A percentile compares a stretch with the other conserved stretches of the same genome.
Evolutionary conservation across 2,797 vertebrate genomes (phyloP).

Genomic region (Macropus fuliginosus): DNA sequence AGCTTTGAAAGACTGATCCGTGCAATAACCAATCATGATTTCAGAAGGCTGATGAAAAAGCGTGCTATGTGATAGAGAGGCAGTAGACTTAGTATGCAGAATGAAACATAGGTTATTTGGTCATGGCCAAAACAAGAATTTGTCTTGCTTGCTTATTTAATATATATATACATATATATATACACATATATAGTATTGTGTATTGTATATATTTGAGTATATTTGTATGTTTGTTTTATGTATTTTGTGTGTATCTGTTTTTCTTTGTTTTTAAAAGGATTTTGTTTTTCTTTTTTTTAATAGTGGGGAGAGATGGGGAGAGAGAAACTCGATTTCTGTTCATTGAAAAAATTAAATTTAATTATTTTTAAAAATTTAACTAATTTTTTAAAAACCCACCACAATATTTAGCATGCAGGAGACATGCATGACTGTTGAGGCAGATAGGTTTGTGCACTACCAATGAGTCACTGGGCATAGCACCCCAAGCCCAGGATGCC

Average conservation of each 20-base stretch:
- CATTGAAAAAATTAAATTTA: background rate
- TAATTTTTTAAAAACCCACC: background rate
- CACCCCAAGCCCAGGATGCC: background rate
- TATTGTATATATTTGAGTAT: background rate
- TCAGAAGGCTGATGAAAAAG: background rate
- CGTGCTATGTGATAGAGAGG: background rate
- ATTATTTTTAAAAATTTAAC: background rate
- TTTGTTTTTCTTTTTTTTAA: background rate
- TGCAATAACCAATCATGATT: background rate
- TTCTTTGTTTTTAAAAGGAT: background rate
- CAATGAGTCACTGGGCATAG: background rate
- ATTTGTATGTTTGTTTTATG: background rate
- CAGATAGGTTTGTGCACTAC: background rate
- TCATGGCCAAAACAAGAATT: background rate
- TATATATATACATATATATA: too few relatives aligned
- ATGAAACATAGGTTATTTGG: background rate
- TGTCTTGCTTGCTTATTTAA: background rate
- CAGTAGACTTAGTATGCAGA: background rate
- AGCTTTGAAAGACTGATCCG: background rate
- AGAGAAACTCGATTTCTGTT: background rate
- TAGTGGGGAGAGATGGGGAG: background rate
- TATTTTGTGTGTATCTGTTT: background rate
- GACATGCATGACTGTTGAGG: background rate
- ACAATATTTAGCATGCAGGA: background rate
- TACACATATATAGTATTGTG: background rate